Percentiles rank a stretch among this genome's conserved stretches.
Conservation (phyloP, 2,113 vertebrate genomes). For the Azemiops feae region DNA sequence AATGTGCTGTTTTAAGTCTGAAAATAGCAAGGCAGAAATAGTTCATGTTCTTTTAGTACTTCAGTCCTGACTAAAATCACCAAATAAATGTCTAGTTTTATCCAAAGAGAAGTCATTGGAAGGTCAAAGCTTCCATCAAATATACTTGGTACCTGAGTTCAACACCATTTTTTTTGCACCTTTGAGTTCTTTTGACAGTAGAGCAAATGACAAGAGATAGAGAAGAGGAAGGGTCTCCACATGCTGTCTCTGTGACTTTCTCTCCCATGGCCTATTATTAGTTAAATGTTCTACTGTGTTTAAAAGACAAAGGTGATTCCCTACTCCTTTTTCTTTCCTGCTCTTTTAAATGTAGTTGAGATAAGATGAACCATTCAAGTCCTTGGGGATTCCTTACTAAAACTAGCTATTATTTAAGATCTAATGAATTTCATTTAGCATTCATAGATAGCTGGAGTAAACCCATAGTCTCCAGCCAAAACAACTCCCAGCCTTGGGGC, state of each 20-base stretch:
- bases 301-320: neutral
- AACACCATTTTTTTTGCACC: neutral
- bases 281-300: neutral
- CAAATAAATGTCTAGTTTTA: neutral
- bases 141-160: neutral
- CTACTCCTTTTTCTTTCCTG: neutral
- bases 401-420: neutral
- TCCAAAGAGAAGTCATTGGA: neutral
- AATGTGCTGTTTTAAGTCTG: neutral
- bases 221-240: neutral
- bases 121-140: neutral
- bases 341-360: neutral
- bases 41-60: neutral
- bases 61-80: neutral
- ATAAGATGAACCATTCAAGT: neutral
- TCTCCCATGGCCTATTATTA: neutral
- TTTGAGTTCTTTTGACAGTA: neutral
- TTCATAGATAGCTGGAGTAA: neutral
- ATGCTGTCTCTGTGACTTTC: neutral
- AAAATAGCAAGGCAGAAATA: neutral
- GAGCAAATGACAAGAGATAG: neutral
- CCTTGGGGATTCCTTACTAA: neutral
- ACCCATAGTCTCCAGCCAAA: neutral
- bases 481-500: neutral
- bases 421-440: neutral